Percentiles rank a stretch among this genome's conserved stretches.
Conservation (phyloP, 2,888 invertebrate species). For the Tenthredo distinguenda region DNA sequence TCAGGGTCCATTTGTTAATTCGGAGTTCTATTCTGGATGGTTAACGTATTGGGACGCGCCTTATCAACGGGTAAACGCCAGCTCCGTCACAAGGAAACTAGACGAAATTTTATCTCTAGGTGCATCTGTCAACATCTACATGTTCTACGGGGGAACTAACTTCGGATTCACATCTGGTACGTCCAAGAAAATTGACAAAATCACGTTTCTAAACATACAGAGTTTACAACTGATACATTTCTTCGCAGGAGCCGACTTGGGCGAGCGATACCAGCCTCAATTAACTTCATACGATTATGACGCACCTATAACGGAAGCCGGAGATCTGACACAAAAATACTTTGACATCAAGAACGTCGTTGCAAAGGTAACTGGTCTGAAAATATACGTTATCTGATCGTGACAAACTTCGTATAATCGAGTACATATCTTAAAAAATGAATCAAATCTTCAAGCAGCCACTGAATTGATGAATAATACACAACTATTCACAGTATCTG, state of each 20-base stretch:
- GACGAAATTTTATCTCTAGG: constrained; percentile 72
- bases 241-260: constrained; percentile 75
- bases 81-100: constrained; percentile 75
- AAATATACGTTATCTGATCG: background rate
- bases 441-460: background rate
- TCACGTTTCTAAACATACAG: background rate
- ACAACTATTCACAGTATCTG: constrained; percentile 79
- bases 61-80: constrained; percentile 80
- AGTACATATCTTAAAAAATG: background rate
- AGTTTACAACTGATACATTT: background rate
- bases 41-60: constrained; percentile 91
- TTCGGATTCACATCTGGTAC: constrained; percentile 83
- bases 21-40: constrained; percentile 97
- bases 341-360: constrained; percentile 84
- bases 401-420: background rate
- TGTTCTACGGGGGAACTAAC: constrained; percentile 96
- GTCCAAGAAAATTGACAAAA: background rate
- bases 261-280: constrained; percentile 81
- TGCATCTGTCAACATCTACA: constrained; percentile 91
- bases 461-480: constrained; percentile 1
- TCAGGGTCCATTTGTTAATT: constrained; percentile 92
- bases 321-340: constrained; percentile 93
- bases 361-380: constrained; percentile 77
- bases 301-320: constrained; percentile 93
- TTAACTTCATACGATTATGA: constrained; percentile 96